These are phyloP conservation scores for Vireo griseus DNA, from an alignment of 2,797 vertebrate genomes.

Conservation along the genomic window DNA sequence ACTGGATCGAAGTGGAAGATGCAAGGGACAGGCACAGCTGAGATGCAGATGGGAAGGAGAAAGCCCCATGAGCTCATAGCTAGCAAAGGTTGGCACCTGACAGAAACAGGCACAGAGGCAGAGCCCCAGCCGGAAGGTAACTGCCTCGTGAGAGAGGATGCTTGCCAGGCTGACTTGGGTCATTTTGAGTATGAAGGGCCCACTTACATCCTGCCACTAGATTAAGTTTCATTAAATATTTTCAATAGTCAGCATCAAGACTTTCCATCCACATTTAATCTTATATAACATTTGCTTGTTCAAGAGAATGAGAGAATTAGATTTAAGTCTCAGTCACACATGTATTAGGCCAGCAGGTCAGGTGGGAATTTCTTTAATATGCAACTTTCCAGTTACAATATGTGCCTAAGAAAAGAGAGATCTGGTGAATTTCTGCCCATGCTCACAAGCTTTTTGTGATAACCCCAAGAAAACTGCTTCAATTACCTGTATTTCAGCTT, in stretches of 20 bases:
- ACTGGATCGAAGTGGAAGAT: not conserved
- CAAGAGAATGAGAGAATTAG: not conserved
- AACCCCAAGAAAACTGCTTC: not conserved
- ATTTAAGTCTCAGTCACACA: not conserved
- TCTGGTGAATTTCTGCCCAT: not conserved
- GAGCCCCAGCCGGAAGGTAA: not conserved
- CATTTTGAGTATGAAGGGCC: not conserved
- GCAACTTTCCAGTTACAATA: not conserved
- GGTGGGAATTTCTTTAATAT: not conserved
- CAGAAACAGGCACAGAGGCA: not conserved
- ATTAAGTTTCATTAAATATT: not conserved
- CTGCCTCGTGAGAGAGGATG: rapidly evolving
- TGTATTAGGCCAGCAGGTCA: not conserved
- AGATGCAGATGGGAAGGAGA: not conserved
- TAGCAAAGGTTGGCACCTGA: not conserved
- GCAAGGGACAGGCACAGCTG: not conserved
- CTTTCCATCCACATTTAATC: not conserved
- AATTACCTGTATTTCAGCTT: not conserved
- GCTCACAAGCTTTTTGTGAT: not conserved
- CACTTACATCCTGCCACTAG: not conserved
- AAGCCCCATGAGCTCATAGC: not conserved
- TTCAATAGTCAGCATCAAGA: not conserved
- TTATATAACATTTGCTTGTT: not conserved
- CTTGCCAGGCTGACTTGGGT: not conserved
- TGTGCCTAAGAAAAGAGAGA: not conserved